phyloP scores from a whole-genome alignment of 1,140 invertebrate species.

The Apis florea region DNA sequence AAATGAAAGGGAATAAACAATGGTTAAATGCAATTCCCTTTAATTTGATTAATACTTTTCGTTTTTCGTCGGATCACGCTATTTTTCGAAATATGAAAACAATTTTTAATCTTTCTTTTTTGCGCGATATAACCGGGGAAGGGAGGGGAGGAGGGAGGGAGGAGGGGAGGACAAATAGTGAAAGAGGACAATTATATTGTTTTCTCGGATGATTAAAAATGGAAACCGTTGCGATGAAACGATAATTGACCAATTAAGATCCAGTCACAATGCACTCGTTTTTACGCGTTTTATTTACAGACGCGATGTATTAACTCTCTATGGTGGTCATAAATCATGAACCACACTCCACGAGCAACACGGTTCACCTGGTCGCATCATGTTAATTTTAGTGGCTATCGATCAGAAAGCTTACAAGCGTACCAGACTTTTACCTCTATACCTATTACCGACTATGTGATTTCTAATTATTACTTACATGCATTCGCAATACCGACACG shows the following conservation, averaged over 20 bases:
- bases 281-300: slow-evolving; percentile 9
- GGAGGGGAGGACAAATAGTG: too few relatives aligned
- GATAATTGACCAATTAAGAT: slow-evolving; percentile 2
- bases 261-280: neutral
- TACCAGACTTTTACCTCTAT: neutral
- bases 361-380: slow-evolving; percentile 43
- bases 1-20: neutral
- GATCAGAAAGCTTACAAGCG: slow-evolving; percentile 52
- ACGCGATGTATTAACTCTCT: slow-evolving; percentile 1
- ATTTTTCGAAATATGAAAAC: neutral
- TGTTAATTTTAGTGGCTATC: slow-evolving; percentile 60
- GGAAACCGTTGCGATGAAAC: neutral
- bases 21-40: neutral
- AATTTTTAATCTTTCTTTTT: slow-evolving; percentile 8
- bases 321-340: slow-evolving; percentile 55
- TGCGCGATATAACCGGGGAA: neutral
- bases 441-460: slow-evolving; percentile 31
- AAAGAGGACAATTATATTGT: neutral
- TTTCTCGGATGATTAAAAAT: neutral
- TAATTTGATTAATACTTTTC: neutral
- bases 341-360: slow-evolving; percentile 33
- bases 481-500: neutral
- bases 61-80: neutral
- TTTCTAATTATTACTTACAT: slow-evolving; percentile 49
- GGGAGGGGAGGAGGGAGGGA: too few relatives aligned